Conservation (phyloP, 2,113 vertebrate genomes). For the Pica pica region DNA sequence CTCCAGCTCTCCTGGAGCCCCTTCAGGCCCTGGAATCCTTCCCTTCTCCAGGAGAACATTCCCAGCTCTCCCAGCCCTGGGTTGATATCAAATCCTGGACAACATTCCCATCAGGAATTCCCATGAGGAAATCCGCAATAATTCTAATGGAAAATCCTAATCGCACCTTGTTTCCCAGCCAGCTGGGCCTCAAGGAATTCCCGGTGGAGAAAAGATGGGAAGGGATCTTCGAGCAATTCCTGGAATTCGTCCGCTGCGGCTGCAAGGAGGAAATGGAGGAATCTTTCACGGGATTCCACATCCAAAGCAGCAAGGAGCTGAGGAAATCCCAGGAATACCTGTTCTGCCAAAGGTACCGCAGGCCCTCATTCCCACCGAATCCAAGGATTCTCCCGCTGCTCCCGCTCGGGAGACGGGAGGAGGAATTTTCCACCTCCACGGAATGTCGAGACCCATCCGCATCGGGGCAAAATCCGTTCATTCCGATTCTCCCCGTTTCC, state of each 20-base stretch:
- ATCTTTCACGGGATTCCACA: conserved; percentile 71
- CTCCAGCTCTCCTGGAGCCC: neutral
- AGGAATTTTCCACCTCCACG: neutral
- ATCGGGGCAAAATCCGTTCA: fast-evolving
- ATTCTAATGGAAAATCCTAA: neutral
- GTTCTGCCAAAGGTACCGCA: neutral
- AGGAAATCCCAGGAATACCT: conserved; percentile 66
- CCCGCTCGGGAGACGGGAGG: neutral
- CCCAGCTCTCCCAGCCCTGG: neutral
- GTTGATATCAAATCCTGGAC: neutral
- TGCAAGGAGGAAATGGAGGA: conserved; percentile 67
- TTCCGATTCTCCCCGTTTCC: fast-evolving
- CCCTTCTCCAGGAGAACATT: neutral
- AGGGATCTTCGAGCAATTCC: conserved; percentile 69
- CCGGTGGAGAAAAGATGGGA: conserved; percentile 72
- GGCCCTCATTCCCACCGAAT: fast-evolving
- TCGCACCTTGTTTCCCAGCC: conserved; percentile 29
- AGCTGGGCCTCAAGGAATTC: conserved; percentile 66
- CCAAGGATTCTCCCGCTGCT: neutral
- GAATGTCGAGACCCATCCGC: neutral
- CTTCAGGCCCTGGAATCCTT: neutral
- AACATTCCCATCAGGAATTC: neutral
- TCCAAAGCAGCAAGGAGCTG: conserved; percentile 61
- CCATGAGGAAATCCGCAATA: neutral
- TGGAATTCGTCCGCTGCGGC: conserved; percentile 59